Percentiles rank a stretch among this genome's conserved stretches.
Evolutionary conservation across 1,140 invertebrate species (phyloP).

Genomic region (Drosophila pseudoananassae): DNA sequence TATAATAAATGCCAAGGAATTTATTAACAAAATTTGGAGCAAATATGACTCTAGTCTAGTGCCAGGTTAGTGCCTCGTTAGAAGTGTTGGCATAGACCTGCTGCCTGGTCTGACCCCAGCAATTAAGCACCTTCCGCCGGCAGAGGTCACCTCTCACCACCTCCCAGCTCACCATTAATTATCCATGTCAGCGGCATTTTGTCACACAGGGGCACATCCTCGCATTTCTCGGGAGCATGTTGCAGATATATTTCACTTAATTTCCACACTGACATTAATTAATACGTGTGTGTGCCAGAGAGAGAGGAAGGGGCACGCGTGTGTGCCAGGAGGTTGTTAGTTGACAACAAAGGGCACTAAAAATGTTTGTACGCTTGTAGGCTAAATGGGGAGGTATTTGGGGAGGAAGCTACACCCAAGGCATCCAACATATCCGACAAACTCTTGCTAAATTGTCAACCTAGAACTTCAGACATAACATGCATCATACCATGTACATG

Average conservation of each 20-base stretch:
- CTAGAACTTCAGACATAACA: slow-evolving; percentile 48
- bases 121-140: slow-evolving; percentile 60
- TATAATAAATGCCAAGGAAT: slow-evolving; percentile 24
- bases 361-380: slow-evolving; percentile 56
- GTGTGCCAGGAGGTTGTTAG: slow-evolving; percentile 36
- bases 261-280: slow-evolving; percentile 79
- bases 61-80: slow-evolving; percentile 23
- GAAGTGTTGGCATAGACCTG: slow-evolving; percentile 11
- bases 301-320: background rate
- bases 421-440: background rate
- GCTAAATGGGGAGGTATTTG: slow-evolving; percentile 41
- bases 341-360: slow-evolving; percentile 66
- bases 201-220: slow-evolving; percentile 73
- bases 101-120: slow-evolving; percentile 21
- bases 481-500: slow-evolving; percentile 20
- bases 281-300: slow-evolving; percentile 47
- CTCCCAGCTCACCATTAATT: slow-evolving; percentile 72
- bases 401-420: slow-evolving; percentile 5
- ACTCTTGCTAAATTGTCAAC: slow-evolving; percentile 55
- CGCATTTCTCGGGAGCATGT: slow-evolving; percentile 65
- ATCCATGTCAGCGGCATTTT: slow-evolving; percentile 82
- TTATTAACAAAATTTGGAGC: slow-evolving; percentile 10
- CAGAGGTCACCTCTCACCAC: slow-evolving; percentile 24
- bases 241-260: slow-evolving; percentile 81
- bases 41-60: background rate